A percentile compares a stretch with the other conserved stretches of the same genome.
Conservation (phyloP, 2,797 vertebrate genomes). For the Neopelma chrysocephalum region DNA sequence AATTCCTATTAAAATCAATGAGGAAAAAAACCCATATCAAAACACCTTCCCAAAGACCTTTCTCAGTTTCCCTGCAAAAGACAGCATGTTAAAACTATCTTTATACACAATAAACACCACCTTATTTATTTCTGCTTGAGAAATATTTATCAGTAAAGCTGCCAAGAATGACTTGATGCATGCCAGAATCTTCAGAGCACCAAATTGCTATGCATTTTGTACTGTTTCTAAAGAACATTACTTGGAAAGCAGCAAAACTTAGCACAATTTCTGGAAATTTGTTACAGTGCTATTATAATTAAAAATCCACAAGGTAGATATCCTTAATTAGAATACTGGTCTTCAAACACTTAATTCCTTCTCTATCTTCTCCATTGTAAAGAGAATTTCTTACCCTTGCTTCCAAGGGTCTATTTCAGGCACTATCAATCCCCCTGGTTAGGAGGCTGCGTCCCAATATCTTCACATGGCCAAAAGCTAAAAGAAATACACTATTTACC, state of each 20-base stretch:
- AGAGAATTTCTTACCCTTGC: neutral
- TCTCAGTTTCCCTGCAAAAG: neutral
- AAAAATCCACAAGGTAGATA: neutral
- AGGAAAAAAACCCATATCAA: neutral
- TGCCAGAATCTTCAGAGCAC: neutral
- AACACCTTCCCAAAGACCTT: neutral
- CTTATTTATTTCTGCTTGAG: neutral
- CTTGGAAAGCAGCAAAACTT: neutral
- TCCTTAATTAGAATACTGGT: neutral
- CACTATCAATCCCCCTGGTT: neutral
- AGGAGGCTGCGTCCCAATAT: neutral
- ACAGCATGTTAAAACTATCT: neutral
- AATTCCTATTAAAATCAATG: neutral
- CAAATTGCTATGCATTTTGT: neutral
- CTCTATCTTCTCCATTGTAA: neutral
- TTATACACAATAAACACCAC: neutral
- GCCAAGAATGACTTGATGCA: neutral
- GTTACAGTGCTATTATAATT: neutral
- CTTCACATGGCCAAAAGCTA: neutral
- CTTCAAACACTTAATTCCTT: neutral
- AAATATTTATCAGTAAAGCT: neutral
- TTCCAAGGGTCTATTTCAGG: constrained; percentile 34
- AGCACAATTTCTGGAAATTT: neutral
- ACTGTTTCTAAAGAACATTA: neutral
- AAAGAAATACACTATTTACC: neutral